Conservation (phyloP, 1,140 invertebrate genomes). For the Neuroterus valhalla region DNA sequence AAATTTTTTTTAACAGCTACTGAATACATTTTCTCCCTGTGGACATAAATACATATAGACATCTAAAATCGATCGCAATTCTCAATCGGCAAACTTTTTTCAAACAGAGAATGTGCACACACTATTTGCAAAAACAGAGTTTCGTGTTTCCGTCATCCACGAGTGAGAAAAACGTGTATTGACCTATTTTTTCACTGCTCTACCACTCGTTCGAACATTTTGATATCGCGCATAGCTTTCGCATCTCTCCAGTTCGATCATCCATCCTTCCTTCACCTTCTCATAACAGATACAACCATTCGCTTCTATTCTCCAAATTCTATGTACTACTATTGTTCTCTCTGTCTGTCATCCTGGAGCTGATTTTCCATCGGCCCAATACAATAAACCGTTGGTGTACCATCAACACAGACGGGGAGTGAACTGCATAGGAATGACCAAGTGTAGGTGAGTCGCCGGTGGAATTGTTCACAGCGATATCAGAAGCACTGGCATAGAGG, state of each 20-base stretch:
- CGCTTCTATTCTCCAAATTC: neutral
- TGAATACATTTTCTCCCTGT: too few species aligned
- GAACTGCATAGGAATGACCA: neutral
- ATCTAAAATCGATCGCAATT: slow-evolving; percentile 2
- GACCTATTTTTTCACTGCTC: slow-evolving; percentile 20
- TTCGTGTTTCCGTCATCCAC: neutral
- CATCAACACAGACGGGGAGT: too few species aligned
- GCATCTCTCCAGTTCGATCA: neutral
- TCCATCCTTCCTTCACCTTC: slow-evolving; percentile 29
- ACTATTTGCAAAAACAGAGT: slow-evolving; percentile 20
- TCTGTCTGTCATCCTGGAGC: neutral
- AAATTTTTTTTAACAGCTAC: too few species aligned
- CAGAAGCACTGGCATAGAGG: slow-evolving; percentile 4
- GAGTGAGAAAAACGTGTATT: slow-evolving; percentile 8
- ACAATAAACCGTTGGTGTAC: neutral
- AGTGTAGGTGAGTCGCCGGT: neutral
- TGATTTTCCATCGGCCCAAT: slow-evolving; percentile 5
- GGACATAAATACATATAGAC: neutral
- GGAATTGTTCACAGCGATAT: slow-evolving; percentile 32
- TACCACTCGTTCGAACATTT: neutral
- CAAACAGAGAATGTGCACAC: neutral
- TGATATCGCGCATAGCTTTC: slow-evolving; percentile 9
- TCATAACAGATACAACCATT: slow-evolving; percentile 5
- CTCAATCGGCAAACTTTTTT: neutral
- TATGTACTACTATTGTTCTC: too few species aligned